Evolutionary conservation across 2,888 invertebrate species (phyloP).

Genomic region (Teinopalpus imperialis): DNA sequence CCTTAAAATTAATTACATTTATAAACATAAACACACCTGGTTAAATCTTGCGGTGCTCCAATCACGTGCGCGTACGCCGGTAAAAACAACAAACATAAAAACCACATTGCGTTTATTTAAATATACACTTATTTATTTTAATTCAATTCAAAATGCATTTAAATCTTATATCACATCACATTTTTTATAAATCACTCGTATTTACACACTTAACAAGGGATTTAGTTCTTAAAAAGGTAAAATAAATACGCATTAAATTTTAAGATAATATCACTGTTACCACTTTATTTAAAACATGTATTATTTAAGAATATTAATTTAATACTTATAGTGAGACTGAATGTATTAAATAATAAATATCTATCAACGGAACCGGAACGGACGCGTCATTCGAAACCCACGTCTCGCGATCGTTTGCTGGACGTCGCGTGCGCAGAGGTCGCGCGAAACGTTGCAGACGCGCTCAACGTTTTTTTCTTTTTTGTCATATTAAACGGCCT

Average conservation of each 20-base stretch:
- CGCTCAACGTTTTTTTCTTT: conserved; percentile 12
- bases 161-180: neutral
- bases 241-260: neutral
- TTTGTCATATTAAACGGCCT: conserved; percentile 1
- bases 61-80: conserved; percentile 9
- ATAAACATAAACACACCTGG: conserved; percentile 24
- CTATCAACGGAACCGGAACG: neutral
- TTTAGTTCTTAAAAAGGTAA: neutral
- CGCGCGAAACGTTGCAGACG: conserved; percentile 21
- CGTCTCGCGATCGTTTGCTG: conserved; percentile 11
- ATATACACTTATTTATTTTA: neutral
- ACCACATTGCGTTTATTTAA: conserved; percentile 12
- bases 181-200: neutral
- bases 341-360: neutral
- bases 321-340: no score
- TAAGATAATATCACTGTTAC: no score
- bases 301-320: no score
- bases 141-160: neutral
- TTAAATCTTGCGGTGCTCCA: conserved; percentile 13
- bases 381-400: neutral
- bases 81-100: conserved; percentile 15
- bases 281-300: no score
- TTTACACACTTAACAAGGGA: neutral
- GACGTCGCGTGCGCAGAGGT: conserved; percentile 23
- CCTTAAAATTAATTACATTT: no score